Conservation (phyloP, 2,888 invertebrate species). For the Caenorhabditis parvicauda region DNA sequence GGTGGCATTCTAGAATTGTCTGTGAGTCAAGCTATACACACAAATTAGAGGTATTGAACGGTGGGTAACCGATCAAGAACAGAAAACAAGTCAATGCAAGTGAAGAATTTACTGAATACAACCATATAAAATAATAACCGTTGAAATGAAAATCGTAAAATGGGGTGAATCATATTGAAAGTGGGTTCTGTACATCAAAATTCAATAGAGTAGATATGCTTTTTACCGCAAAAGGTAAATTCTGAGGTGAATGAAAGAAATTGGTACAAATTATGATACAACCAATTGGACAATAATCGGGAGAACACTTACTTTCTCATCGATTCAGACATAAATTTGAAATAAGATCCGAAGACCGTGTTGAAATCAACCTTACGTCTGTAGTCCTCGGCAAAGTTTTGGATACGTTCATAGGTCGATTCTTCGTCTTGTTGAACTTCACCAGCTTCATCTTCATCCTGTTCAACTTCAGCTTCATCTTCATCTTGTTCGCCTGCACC, state of each 20-base stretch:
- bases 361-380: conserved; percentile 13
- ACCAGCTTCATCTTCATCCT: neutral
- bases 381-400: neutral
- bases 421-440: conserved; percentile 16
- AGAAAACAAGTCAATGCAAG: neutral
- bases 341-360: conserved; percentile 9
- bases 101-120: neutral
- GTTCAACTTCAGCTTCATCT: conserved; percentile 3
- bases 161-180: neutral
- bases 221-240: neutral
- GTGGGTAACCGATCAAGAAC: too few relatives aligned
- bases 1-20: conserved; percentile 16
- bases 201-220: too few relatives aligned
- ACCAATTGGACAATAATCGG: neutral
- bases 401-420: conserved; percentile 4
- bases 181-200: too few relatives aligned
- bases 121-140: neutral
- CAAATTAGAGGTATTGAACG: neutral
- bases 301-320: neutral
- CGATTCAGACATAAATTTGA: conserved; percentile 10
- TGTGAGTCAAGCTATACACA: neutral
- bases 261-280: neutral
- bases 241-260: neutral
- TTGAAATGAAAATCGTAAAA: conserved; percentile 2
- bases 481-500: conserved; percentile 1